A percentile compares a stretch with the other conserved stretches of the same genome.
These are phyloP conservation scores for Zophobas morio DNA, from an alignment of 1,140 invertebrate species.

Conservation along the genomic window DNA sequence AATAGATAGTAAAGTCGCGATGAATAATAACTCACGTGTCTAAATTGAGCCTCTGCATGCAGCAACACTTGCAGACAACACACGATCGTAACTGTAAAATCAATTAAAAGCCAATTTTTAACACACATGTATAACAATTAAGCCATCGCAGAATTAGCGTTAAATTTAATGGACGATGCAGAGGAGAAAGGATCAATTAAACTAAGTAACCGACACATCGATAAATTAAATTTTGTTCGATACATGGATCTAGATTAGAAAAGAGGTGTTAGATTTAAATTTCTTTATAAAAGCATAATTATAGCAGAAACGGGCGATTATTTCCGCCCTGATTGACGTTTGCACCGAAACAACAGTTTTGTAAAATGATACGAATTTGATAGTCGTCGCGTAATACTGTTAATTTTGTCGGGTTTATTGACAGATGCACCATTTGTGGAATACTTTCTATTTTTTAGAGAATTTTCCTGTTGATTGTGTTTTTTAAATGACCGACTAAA, in stretches of 20 bases:
- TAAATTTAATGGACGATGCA: background rate
- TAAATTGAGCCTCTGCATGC: slow-evolving; percentile 22
- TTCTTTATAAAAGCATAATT: background rate
- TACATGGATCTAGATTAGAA: background rate
- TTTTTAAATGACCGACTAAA: background rate
- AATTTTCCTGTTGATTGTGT: background rate
- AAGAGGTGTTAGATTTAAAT: background rate
- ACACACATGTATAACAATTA: background rate
- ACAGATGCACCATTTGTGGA: background rate
- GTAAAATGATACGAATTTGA: background rate
- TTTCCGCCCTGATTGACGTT: background rate
- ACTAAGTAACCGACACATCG: background rate
- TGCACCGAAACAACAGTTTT: background rate
- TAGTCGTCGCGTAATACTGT: background rate
- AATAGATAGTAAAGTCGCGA: slow-evolving; percentile 7
- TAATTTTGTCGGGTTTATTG: background rate
- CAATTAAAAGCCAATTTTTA: slow-evolving; percentile 12
- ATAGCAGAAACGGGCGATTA: background rate
- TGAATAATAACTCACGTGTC: slow-evolving; percentile 30
- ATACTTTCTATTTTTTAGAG: slow-evolving; percentile 2
- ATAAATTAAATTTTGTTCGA: background rate
- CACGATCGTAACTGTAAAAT: background rate
- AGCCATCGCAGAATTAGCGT: background rate
- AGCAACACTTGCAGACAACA: slow-evolving; percentile 12
- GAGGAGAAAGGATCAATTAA: slow-evolving; percentile 1